These are phyloP conservation scores for Peromyscus californicus DNA, from an alignment of 2,113 vertebrate species.

Conservation along the genomic window DNA sequence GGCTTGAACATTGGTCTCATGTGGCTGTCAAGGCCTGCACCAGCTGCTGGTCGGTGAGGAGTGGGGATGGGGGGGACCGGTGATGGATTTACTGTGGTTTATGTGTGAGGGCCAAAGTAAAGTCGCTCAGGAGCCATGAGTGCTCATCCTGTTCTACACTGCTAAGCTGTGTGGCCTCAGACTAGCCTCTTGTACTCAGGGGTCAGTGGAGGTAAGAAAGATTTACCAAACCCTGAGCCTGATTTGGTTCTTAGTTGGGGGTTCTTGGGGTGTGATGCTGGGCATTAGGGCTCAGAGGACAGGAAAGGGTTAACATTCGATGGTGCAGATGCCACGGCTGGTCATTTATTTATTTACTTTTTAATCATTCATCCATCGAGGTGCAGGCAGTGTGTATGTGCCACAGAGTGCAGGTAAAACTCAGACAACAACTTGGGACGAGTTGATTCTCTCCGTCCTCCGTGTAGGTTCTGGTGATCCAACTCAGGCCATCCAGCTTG, in stretches of 20 bases:
- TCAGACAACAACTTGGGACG: not conserved
- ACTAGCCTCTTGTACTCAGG: not conserved
- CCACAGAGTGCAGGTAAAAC: not conserved
- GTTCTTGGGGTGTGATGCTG: not conserved
- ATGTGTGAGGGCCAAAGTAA: not conserved
- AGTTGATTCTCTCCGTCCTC: not conserved
- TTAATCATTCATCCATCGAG: not conserved
- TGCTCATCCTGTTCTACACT: not conserved
- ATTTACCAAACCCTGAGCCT: not conserved
- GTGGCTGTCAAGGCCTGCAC: not conserved
- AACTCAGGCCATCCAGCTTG: not conserved
- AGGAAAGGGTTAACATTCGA: too few relatives aligned
- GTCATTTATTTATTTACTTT: not conserved
- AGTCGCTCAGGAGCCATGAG: not conserved
- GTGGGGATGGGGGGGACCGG: not conserved
- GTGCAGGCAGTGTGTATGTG: not conserved
- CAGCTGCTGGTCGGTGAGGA: not conserved
- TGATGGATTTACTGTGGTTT: not conserved
- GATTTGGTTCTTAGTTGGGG: not conserved
- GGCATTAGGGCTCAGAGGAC: not conserved
- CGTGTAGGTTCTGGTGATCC: not conserved
- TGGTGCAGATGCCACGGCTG: not conserved
- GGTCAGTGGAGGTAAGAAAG: not conserved
- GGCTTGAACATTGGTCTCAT: not conserved
- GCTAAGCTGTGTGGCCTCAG: accelerated